Evolutionary conservation across 2,888 invertebrate species (phyloP), one percentile per base, ranked within the genome.

Genomic region (Cephus rjabovi): DNA sequence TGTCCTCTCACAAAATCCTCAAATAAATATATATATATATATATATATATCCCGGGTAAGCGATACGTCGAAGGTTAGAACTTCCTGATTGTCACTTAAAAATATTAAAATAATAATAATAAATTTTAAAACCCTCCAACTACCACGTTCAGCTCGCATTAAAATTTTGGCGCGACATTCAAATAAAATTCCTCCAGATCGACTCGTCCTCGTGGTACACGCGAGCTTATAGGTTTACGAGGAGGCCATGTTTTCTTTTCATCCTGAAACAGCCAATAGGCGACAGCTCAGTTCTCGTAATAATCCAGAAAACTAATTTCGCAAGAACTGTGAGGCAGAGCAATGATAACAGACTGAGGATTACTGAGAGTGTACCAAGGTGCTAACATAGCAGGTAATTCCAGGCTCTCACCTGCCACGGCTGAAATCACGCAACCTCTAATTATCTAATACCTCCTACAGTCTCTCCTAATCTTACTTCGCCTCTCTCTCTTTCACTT

Each of bases 281-380:
- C 56, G 56, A 23, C 23, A 9, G 9, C 56, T 56, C 56, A 1
- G 56, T 56, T 56, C 56, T 23, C 23, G 23, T 56, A 83, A 84
- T 84, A 82, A 86, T 84, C 81, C 77, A 78, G 82, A 80, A 85
- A 85, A 84, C 84, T 86, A 86, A 86, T 85, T 85, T 84, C 81
- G 81, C 75, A 74, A 34, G 75, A 78, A 77, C 79, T 40, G 56
- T 9, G 78, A 71, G 75, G 80, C 75, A 80, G 79, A 81, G 81
- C 79, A 81, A 80, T 79, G 84, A 83, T 81, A 82, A 77, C 78
- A 75, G 37, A 70, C 73, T 73, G 75, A 78, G 71, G 75, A 79
- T 77, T 79, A 77, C 80, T 77, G 78, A 74, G 75, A 56, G 56
- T 1, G 23, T 56, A 56, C 23, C 23, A 56, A 56, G 56, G 56